These are phyloP conservation scores for Hyaena hyaena DNA, from an alignment of 2,113 vertebrate species.

Conservation along the genomic window DNA sequence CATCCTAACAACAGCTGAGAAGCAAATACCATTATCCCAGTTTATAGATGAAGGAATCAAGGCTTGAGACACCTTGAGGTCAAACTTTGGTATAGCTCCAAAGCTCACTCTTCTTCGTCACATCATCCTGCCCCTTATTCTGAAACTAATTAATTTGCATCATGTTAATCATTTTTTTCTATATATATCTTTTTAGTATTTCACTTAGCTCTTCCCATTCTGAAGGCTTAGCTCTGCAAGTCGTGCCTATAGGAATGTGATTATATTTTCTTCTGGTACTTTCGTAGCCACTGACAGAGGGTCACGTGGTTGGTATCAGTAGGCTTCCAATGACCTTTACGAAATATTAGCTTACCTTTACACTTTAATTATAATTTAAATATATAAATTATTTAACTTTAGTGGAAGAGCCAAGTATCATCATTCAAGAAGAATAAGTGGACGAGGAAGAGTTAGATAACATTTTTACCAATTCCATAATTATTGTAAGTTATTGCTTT, in stretches of 20 bases:
- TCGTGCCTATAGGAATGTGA: neutral
- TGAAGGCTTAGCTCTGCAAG: neutral
- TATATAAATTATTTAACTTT: constrained; percentile 23
- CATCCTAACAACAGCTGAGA: neutral
- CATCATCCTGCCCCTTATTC: neutral
- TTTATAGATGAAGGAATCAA: neutral
- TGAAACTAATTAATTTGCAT: constrained; percentile 2
- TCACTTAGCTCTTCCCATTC: constrained; percentile 36
- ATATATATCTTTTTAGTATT: constrained; percentile 21
- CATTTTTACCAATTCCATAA: neutral
- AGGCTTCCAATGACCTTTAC: neutral
- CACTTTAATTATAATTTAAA: neutral
- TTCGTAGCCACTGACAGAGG: neutral
- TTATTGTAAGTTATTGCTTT: constrained; percentile 11
- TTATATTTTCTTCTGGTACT: constrained; percentile 32
- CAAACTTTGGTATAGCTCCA: neutral
- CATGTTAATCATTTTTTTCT: neutral
- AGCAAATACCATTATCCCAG: neutral
- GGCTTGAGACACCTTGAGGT: neutral
- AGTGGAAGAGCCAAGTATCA: neutral
- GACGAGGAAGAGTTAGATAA: neutral
- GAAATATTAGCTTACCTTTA: neutral
- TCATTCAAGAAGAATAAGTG: neutral
- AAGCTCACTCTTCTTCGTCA: neutral
- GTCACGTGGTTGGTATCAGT: neutral